Percentiles rank a stretch among this genome's conserved stretches.
These are phyloP conservation scores for Eupithecia abbreviata DNA, from an alignment of 2,888 invertebrate genomes.

Conservation along the genomic window DNA sequence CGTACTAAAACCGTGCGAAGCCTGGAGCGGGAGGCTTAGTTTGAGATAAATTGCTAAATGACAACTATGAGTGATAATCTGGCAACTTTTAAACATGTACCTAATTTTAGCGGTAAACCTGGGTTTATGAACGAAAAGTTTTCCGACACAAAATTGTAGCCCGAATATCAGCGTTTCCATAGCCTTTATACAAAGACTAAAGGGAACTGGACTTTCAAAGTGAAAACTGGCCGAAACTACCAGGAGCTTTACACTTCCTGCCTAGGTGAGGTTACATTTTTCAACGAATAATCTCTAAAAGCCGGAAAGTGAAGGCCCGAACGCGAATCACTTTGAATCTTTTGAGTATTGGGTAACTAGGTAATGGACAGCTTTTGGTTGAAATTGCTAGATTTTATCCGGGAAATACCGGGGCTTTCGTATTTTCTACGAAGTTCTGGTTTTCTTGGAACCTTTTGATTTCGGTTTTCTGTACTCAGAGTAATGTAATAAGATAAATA, in stretches of 20 bases:
- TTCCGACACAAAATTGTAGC: background rate
- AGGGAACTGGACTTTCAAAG: background rate
- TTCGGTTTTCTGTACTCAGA: background rate
- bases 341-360: conserved; percentile 5
- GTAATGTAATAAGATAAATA: background rate
- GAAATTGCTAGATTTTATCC: background rate
- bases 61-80: background rate
- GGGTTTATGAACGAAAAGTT: background rate
- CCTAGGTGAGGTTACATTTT: background rate
- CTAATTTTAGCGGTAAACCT: background rate
- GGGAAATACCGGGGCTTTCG: background rate
- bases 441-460: background rate
- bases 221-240: conserved; percentile 1
- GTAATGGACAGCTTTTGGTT: background rate
- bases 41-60: background rate
- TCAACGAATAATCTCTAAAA: conserved; percentile 7
- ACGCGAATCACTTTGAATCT: conserved; percentile 1
- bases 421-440: background rate
- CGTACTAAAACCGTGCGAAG: too few relatives aligned
- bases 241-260: conserved; percentile 5
- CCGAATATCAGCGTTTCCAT: background rate
- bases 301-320: background rate
- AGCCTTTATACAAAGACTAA: background rate
- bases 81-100: background rate
- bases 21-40: background rate